Conservation (phyloP, 64 coral and sea anemone genomes). For the Pocillopora verrucosa region DNA sequence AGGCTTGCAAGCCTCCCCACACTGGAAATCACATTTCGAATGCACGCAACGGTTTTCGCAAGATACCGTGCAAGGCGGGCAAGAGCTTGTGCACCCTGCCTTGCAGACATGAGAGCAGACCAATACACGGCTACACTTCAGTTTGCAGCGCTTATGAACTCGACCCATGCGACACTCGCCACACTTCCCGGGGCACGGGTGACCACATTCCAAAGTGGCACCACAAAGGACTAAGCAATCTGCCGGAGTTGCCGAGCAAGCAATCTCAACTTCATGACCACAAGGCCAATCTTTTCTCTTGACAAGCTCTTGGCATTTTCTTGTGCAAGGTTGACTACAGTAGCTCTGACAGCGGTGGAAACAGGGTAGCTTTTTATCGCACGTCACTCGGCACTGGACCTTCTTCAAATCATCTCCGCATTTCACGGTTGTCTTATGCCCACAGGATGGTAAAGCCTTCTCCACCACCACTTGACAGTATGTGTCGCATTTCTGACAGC, state of each 20-base stretch:
- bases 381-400: slow-evolving; percentile 29
- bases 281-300: slow-evolving; percentile 15
- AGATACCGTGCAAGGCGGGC: slow-evolving; percentile 33
- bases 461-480: slow-evolving; percentile 26
- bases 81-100: slow-evolving; percentile 1
- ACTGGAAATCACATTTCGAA: slow-evolving; percentile 38
- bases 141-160: slow-evolving; percentile 42
- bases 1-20: slow-evolving; percentile 44
- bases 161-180: slow-evolving; percentile 58
- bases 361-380: slow-evolving; percentile 61
- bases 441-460: slow-evolving; percentile 48
- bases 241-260: neutral
- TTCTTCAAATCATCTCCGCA: slow-evolving; percentile 3
- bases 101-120: slow-evolving; percentile 53
- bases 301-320: neutral
- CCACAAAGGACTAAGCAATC: neutral
- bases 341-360: slow-evolving; percentile 49
- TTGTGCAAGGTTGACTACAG: slow-evolving; percentile 13
- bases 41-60: slow-evolving; percentile 56
- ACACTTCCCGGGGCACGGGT: slow-evolving; percentile 32
- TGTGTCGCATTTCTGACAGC: slow-evolving; percentile 39
- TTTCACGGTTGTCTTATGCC: slow-evolving; percentile 39
- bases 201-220: neutral
- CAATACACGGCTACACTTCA: slow-evolving; percentile 25
- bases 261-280: neutral